Evolutionary conservation across 37 sponge, comb jelly and placozoan species (phyloP), one percentile per base, ranked within the genome.

Genomic region (Tethya wilhelma): DNA sequence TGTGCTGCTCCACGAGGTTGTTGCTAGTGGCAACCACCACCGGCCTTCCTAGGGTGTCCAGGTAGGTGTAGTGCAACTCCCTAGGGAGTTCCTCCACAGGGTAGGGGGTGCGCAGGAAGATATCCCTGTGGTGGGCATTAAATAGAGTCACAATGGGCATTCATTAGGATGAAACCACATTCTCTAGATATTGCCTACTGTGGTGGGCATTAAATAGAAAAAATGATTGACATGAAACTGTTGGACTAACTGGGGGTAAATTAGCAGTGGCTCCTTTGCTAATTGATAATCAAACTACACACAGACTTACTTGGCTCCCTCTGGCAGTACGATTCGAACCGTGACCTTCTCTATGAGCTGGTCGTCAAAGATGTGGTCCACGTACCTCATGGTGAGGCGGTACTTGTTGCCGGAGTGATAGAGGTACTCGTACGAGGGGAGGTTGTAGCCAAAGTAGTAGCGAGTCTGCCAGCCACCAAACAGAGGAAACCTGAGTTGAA

Each of bases 391-490:
- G 67, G 87, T 87, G 73, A 97, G 74, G 34, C 63, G 44, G 66
- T 79, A 97, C 23, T 79, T 84, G 44, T 79, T 90, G 0, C 96
- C 98, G 5, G 23, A 19, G 68, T 85, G 89, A 20, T 68, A 92
- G 41, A 97, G 69, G 64, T 95, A 95, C 81, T 97, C 96, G 45
- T 95, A 93, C 34, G 85, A 86, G 29, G 98, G 98, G 31, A 97
- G 43, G 40, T 95, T 97, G 93, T 97, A 97, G 32, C 98, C 98
- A 59, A 92, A 79, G 67, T 87, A 87, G 74, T 97, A 97, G 19
- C 89, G 63, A 22, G 98, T 97, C 80, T 97, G 90, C 98, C 98
- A 97, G 29, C 98, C 98, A 28, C 98, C 98, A 69, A 97, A 97
- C 46, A 97, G 82, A 33, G 98, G 98, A 71, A 97, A 97, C 45